Evolutionary conservation across 2,113 vertebrate genomes (phyloP).

Genomic region (Serilophus lunatus): DNA sequence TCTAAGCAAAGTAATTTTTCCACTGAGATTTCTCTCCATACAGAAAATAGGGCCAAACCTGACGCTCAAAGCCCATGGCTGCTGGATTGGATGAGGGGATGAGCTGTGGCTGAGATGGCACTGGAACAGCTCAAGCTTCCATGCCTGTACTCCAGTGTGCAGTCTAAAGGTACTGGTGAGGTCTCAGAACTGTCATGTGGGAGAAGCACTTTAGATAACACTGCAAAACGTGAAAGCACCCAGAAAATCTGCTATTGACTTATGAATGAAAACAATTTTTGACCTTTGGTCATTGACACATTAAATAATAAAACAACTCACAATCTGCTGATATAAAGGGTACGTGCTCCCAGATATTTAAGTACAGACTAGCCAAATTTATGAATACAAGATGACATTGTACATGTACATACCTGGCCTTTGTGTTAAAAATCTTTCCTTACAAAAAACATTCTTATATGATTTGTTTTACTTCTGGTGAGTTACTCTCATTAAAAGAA

Average conservation of each 20-base stretch:
- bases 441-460: not conserved
- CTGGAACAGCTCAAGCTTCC: not conserved
- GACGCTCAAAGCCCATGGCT: accelerated
- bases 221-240: not conserved
- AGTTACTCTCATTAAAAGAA: not conserved
- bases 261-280: not conserved
- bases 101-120: not conserved
- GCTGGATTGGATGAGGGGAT: not conserved
- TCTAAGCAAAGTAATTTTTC: not conserved
- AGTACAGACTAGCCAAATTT: not conserved
- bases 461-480: not conserved
- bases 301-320: not conserved
- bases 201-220: not conserved
- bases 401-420: not conserved
- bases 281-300: not conserved
- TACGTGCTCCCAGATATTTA: not conserved
- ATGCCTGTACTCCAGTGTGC: accelerated
- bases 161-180: not conserved
- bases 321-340: not conserved
- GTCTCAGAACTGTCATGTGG: not conserved
- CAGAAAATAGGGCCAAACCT: not conserved
- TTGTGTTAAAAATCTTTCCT: not conserved
- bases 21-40: not conserved
- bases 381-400: accelerated
- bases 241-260: not conserved